These are phyloP conservation scores for Pedicia rivosa DNA, from an alignment of 2,888 invertebrate genomes.

Conservation along the genomic window DNA sequence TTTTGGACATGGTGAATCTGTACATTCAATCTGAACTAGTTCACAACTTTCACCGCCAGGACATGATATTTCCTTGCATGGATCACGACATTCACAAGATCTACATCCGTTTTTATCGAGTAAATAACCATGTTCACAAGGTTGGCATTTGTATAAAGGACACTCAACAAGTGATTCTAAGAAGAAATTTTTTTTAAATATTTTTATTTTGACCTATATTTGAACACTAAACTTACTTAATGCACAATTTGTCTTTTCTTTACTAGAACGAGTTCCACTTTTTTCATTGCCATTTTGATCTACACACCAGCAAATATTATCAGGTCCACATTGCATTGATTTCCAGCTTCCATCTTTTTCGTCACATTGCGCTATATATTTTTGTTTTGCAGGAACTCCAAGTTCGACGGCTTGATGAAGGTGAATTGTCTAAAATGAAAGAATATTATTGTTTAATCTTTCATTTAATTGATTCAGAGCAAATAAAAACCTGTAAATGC, in stretches of 20 bases:
- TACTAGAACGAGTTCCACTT: constrained; percentile 43
- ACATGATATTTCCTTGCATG: constrained; percentile 58
- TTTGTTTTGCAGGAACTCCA: constrained; percentile 58
- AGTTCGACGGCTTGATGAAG: constrained; percentile 48
- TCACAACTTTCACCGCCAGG: constrained; percentile 45
- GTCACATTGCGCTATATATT: constrained; percentile 58
- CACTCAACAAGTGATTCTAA: constrained; percentile 27
- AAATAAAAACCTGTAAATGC: constrained; percentile 32
- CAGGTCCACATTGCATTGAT: constrained; percentile 53
- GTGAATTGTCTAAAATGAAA: constrained; percentile 22
- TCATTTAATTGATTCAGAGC: no score
- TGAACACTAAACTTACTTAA: constrained; percentile 10
- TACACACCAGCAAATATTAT: constrained; percentile 69
- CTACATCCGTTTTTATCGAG: constrained; percentile 51
- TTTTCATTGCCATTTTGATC: constrained; percentile 57
- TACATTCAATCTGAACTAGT: constrained; percentile 48
- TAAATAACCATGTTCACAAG: constrained; percentile 47
- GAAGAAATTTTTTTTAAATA: not conserved
- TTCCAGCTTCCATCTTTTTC: constrained; percentile 48
- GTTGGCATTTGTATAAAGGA: constrained; percentile 31
- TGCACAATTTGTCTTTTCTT: constrained; percentile 30
- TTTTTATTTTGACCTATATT: not conserved
- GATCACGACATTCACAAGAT: constrained; percentile 58
- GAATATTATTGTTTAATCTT: not conserved
- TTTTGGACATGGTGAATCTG: constrained; percentile 53